Conservation (phyloP, 1,140 invertebrate species). For the Bombus superbus region DNA sequence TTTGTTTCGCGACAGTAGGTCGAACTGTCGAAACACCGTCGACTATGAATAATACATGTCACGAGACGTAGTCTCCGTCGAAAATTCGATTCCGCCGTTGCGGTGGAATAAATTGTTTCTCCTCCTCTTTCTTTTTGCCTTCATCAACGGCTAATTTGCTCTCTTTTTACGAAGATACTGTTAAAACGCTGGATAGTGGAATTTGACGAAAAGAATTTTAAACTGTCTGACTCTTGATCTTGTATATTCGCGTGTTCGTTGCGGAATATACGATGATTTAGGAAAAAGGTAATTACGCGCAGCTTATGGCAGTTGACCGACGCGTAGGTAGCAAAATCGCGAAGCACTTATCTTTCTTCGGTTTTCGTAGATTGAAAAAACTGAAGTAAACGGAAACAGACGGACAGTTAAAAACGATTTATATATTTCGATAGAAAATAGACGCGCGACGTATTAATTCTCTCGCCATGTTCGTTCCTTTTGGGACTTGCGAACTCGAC, state of each 20-base stretch:
- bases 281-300: too few relatives aligned
- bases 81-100: neutral
- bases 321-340: too few relatives aligned
- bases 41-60: neutral
- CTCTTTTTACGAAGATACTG: neutral
- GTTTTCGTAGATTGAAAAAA: too few relatives aligned
- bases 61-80: neutral
- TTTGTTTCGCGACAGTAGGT: slow-evolving; percentile 8
- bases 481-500: too few relatives aligned
- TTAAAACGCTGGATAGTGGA: neutral
- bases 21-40: neutral
- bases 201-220: neutral
- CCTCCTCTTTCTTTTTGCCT: neutral
- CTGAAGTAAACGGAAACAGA: too few relatives aligned
- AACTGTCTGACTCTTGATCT: neutral
- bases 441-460: too few relatives aligned
- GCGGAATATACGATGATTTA: neutral
- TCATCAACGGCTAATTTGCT: neutral
- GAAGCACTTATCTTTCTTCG: too few relatives aligned
- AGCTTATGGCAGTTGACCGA: too few relatives aligned
- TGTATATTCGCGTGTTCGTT: neutral
- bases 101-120: neutral
- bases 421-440: too few relatives aligned
- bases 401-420: too few relatives aligned
- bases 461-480: too few relatives aligned